Evolutionary conservation across 2,797 vertebrate genomes (phyloP).

Genomic region (Oreochromis grahami): DNA sequence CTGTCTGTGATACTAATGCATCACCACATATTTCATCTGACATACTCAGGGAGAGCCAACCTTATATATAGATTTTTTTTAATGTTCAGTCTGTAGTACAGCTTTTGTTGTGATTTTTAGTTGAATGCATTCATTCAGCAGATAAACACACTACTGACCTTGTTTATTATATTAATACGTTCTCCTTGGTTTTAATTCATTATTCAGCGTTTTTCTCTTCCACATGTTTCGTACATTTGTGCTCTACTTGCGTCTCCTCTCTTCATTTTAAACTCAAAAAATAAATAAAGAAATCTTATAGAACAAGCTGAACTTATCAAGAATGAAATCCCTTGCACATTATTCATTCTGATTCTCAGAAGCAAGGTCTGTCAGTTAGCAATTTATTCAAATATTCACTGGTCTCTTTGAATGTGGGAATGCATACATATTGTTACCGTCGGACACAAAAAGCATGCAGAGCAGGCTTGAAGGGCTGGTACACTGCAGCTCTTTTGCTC

Average conservation of each 20-base stretch:
- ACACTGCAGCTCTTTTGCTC: slow-evolving; percentile 32
- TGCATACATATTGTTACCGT: slow-evolving; percentile 49
- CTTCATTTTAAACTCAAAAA: background rate
- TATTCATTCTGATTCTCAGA: slow-evolving; percentile 62
- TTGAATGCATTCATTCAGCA: background rate
- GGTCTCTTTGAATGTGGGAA: slow-evolving; percentile 65
- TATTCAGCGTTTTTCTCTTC: background rate
- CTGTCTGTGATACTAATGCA: slow-evolving; percentile 50
- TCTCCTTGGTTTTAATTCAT: background rate
- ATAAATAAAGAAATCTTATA: background rate
- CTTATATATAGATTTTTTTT: background rate
- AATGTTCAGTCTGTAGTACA: background rate
- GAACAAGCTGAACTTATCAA: slow-evolving; percentile 44
- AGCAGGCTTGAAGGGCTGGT: slow-evolving; percentile 29
- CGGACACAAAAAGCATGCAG: slow-evolving; percentile 46
- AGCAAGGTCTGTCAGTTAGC: slow-evolving; percentile 55
- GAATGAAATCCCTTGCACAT: slow-evolving; percentile 47
- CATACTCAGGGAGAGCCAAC: background rate
- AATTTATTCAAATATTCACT: slow-evolving; percentile 69
- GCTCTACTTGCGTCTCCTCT: slow-evolving; percentile 1
- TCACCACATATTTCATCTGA: slow-evolving; percentile 10
- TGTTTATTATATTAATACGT: background rate
- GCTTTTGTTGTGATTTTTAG: background rate
- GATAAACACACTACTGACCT: background rate
- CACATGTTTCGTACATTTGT: background rate